Percentiles rank a stretch among this genome's conserved stretches.
phyloP scores from a whole-genome alignment of 2,797 vertebrate genomes.

The Poeciliopsis gracilis region DNA sequence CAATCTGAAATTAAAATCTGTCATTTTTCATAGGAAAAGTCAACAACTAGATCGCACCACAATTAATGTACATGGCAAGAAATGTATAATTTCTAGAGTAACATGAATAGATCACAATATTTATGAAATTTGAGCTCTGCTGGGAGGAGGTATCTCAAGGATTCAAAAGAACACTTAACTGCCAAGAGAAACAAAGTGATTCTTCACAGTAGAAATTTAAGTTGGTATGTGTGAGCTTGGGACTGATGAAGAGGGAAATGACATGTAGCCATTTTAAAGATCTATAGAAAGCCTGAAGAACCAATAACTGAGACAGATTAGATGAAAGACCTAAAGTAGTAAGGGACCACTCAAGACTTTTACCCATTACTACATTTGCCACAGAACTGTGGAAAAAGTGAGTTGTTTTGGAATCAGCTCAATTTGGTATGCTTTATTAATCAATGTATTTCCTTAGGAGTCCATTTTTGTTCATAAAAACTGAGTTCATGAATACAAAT shows the following conservation, averaged over 20 bases:
- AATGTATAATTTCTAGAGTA: neutral
- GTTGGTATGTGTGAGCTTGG: neutral
- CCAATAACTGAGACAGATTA: neutral
- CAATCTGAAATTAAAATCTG: neutral
- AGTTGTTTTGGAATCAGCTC: neutral
- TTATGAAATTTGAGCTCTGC: neutral
- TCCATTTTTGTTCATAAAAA: neutral
- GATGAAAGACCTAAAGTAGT: neutral
- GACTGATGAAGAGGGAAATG: neutral
- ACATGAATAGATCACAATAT: too few relatives aligned
- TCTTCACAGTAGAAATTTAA: neutral
- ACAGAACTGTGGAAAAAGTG: neutral
- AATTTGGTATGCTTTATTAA: neutral
- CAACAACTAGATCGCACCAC: neutral
- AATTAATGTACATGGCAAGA: neutral
- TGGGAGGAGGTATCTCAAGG: neutral
- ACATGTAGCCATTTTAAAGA: neutral
- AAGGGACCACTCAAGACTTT: neutral
- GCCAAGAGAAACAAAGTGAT: neutral
- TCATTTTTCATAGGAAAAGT: neutral
- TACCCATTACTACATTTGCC: neutral
- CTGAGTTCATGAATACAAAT: neutral
- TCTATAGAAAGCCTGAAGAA: neutral
- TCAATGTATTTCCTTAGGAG: neutral
- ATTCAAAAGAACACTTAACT: neutral